Base-by-base conservation (phyloP, 1,140 invertebrate species). In the Dendrolimus punctatus region DNA sequence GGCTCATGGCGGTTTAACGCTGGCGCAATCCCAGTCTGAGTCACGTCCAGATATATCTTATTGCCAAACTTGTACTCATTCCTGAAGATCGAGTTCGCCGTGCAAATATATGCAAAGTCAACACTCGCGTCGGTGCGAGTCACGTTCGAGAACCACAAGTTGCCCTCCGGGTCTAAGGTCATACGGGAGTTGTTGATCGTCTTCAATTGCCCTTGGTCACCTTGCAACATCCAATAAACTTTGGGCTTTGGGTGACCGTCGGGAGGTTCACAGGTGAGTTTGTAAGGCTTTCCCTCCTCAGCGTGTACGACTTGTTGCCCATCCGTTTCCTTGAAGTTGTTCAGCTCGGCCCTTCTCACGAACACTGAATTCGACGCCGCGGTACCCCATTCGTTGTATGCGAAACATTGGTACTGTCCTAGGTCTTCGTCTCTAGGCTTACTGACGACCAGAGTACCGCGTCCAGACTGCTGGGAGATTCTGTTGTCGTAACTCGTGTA, bases 381-480 rank as follows among this genome's bases (percentile, higher is more conserved):
- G 4, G 91, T 95, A 46, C 98, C 98, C 90, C 96, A 96, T 68
- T 96, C 93, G 76, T 99, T 99, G 66, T 92, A 91, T 0, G 98
- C 98, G 81, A 98, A 97, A 87, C 98, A 99, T 77, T 99, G 98
- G 85, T 99, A 99, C 65, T 98, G 94, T 39, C 97, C 96, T 39
- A 98, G 89, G 86, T 99, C 98, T 73, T 98, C 97, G 67, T 98
- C 94, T 51, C 93, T 89, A 0, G 97, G 97, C 60, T 90, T 90
- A 41, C 95, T 93, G 52, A 99, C 95, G 5, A 98, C 94, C 7
- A 99, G 87, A 0, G 97, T 98, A 53, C 97, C 97, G 62, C 95
- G 89, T 2, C 96, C 95, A 0, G 95, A 93, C 65, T 98, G 96
- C 75, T 97, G 95, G 2, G 94, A 94, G 76, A 99, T 98, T 61